Evolutionary conservation across 2,797 vertebrate species (phyloP), one percentile per base, ranked within the genome.

Genomic region (Poeciliopsis presidionis): DNA sequence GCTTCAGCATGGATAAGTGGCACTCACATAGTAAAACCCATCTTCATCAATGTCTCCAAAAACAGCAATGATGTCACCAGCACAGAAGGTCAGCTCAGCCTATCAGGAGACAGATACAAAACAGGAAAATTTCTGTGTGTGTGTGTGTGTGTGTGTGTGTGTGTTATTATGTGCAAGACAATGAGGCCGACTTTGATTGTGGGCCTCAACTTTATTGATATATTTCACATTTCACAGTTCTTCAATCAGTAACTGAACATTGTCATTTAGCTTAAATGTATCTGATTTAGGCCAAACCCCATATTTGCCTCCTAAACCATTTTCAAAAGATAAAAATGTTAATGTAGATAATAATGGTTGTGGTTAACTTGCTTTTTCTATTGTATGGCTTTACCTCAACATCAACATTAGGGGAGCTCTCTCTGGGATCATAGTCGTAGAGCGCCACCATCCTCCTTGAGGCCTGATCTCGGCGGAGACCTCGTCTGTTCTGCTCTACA

Each of bases 41-140:
- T 99, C 98, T 94, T 99, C 98, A 84, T 99, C 98, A 0, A 99
- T 98, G 82, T 99, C 97, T 22, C 98, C 97, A 57, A 97, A 98
- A 77, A 99, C 97, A 0, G 96, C 96, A 7, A 99, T 96, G 79
- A 99, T 99, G 89, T 99, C 98, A 72, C 98, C 98, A 0, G 98
- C 98, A 91, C 97, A 99, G 92, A 99, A 99, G 0, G 98, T 98
- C 86, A 99, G 92, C 92, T 99, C 98, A 0, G 97, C 97, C 98
- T 99, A 53, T 88, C 78, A 85, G 78, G 61, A 36, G 74, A 82
- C 30, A 83, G 74, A 90, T 4, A 81, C 22, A 91, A 45, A 81
- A 4, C 80, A 5, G 5, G 79, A 79, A 74, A 30, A 8, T 57
- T 25, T 41, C 22, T 25, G 30, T 16, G 61, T 4, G 3, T 45